phyloP scores from a whole-genome alignment of 2,888 invertebrate species.

The Spilarctia lutea region DNA sequence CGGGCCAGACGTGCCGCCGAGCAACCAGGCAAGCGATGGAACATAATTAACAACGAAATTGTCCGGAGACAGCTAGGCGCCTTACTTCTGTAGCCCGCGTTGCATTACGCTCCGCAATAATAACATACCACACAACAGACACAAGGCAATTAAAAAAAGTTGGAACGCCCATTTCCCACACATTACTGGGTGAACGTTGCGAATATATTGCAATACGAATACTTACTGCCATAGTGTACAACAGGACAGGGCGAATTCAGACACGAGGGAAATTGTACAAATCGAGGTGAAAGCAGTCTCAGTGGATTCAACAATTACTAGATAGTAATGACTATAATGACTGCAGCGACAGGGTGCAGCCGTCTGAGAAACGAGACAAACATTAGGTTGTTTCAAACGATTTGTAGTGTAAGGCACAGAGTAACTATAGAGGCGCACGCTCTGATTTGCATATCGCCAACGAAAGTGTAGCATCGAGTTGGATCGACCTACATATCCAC shows the following conservation, averaged over 20 bases:
- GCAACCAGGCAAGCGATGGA: slow-evolving; percentile 70
- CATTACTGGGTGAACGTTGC: slow-evolving; percentile 70
- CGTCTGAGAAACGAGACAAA: slow-evolving; percentile 56
- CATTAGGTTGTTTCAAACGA: slow-evolving; percentile 60
- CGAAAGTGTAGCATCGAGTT: slow-evolving; percentile 78
- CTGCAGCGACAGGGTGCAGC: slow-evolving; percentile 62
- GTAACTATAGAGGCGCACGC: slow-evolving; percentile 67
- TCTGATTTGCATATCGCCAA: slow-evolving; percentile 82
- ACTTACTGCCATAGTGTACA: slow-evolving; percentile 49
- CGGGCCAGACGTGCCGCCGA: slow-evolving; percentile 73
- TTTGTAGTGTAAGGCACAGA: slow-evolving; percentile 61
- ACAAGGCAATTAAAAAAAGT: slow-evolving; percentile 77
- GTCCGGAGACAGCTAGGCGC: slow-evolving; percentile 82
- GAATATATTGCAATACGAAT: slow-evolving; percentile 60
- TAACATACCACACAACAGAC: slow-evolving; percentile 70
- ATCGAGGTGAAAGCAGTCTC: slow-evolving; percentile 73
- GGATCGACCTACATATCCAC: slow-evolving; percentile 66
- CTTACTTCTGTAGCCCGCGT: slow-evolving; percentile 78
- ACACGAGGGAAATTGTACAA: slow-evolving; percentile 64
- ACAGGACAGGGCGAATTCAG: slow-evolving; percentile 59
- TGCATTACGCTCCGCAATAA: slow-evolving; percentile 79
- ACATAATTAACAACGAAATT: slow-evolving; percentile 82
- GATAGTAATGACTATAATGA: slow-evolving; percentile 68
- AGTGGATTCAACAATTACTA: slow-evolving; percentile 64
- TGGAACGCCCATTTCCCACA: slow-evolving; percentile 79